Conservation (phyloP, 2,888 invertebrate species). For the Tiliacea citrago region DNA sequence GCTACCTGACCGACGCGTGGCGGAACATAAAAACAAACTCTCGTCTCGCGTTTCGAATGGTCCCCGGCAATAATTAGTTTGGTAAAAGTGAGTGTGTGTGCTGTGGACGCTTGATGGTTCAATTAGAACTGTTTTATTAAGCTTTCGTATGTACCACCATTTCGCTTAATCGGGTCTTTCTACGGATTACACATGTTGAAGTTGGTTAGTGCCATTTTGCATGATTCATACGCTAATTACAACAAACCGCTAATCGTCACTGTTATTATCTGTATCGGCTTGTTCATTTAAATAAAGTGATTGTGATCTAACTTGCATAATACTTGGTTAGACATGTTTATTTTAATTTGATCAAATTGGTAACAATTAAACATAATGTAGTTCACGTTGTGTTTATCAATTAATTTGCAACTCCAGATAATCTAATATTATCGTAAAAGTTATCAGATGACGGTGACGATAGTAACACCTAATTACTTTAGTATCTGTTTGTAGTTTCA, state of each 20-base stretch:
- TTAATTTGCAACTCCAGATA: slow-evolving; percentile 51
- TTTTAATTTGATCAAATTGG: slow-evolving; percentile 22
- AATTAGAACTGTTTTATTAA: slow-evolving; percentile 84
- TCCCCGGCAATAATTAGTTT: slow-evolving; percentile 86
- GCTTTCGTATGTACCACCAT: slow-evolving; percentile 78
- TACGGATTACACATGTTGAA: slow-evolving; percentile 85
- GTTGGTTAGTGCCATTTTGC: slow-evolving; percentile 82
- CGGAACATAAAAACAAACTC: slow-evolving; percentile 85
- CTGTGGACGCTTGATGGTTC: slow-evolving; percentile 86
- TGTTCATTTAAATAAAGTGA: slow-evolving; percentile 30
- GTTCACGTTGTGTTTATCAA: slow-evolving; percentile 55
- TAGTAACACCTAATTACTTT: slow-evolving; percentile 57
- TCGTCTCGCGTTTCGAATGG: slow-evolving; percentile 85
- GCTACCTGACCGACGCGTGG: slow-evolving; percentile 81
- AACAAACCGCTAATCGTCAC: slow-evolving; percentile 47
- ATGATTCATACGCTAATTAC: slow-evolving; percentile 68
- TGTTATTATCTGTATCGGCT: slow-evolving; percentile 47
- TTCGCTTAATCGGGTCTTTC: slow-evolving; percentile 73
- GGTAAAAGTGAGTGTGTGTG: slow-evolving; percentile 89
- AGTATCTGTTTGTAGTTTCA: slow-evolving; percentile 50
- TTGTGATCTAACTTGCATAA: slow-evolving; percentile 51
- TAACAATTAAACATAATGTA: slow-evolving; percentile 35
- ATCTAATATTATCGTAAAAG: slow-evolving; percentile 44
- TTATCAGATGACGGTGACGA: slow-evolving; percentile 59
- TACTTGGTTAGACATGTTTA: slow-evolving; percentile 20